phyloP scores from a whole-genome alignment of 2,797 vertebrate species.

The Acrossocheilus fasciatus region DNA sequence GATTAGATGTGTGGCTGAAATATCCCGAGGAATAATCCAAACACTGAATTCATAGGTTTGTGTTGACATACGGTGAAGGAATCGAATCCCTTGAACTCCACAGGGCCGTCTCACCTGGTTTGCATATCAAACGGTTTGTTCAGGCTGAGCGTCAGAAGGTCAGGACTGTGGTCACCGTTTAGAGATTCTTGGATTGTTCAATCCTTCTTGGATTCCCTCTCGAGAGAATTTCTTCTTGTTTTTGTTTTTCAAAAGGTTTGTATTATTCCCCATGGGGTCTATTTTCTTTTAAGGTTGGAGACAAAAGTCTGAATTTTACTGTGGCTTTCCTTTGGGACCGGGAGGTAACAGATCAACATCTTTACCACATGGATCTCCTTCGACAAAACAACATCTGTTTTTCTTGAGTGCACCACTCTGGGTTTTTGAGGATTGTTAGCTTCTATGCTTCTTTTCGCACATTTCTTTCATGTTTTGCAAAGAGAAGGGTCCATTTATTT shows the following conservation, averaged over 20 bases:
- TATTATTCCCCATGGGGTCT: slow-evolving; percentile 9
- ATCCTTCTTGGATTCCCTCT: slow-evolving; percentile 14
- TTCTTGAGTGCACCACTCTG: slow-evolving; percentile 12
- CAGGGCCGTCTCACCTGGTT: not conserved
- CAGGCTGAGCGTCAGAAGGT: not conserved
- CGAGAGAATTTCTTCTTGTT: not conserved
- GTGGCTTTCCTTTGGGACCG: not conserved
- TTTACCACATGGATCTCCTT: slow-evolving; percentile 48
- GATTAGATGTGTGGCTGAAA: slow-evolving; percentile 19
- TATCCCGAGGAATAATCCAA: not conserved
- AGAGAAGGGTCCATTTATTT: slow-evolving; percentile 9
- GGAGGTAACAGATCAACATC: slow-evolving; percentile 19
- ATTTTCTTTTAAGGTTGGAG: slow-evolving; percentile 14
- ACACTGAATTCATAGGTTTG: not conserved
- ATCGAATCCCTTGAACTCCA: slow-evolving; percentile 20
- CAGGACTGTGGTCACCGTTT: slow-evolving; percentile 10
- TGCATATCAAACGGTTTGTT: slow-evolving; percentile 34
- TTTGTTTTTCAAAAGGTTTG: slow-evolving; percentile 8
- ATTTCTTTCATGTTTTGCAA: not conserved
- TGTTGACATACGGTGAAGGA: not conserved
- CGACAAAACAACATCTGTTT: slow-evolving; percentile 49
- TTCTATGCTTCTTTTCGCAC: not conserved
- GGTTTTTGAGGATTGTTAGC: not conserved
- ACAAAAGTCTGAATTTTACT: not conserved
- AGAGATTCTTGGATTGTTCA: slow-evolving; percentile 6